Evolutionary conservation across 2,113 vertebrate genomes (phyloP).

Genomic region (Telmatochromis sp.): DNA sequence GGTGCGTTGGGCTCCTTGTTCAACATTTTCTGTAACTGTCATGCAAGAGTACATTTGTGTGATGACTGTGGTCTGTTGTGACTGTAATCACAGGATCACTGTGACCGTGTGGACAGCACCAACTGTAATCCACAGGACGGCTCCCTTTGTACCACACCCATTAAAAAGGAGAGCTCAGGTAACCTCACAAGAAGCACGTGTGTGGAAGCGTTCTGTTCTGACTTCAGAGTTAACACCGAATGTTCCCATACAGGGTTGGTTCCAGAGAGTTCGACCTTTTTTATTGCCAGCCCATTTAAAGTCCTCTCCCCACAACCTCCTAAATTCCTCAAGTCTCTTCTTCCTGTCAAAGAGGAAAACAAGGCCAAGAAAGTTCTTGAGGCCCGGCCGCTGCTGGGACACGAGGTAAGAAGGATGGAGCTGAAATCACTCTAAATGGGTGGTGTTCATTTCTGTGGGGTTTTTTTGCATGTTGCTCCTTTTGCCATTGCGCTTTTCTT

Average conservation of each 20-base stretch:
- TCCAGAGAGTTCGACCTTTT: constrained; percentile 80
- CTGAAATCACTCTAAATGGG: not conserved
- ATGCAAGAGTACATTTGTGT: not conserved
- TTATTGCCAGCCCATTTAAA: constrained; percentile 87
- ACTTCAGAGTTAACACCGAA: not conserved
- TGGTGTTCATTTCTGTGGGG: not conserved
- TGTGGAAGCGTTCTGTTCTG: not conserved
- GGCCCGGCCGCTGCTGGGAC: constrained; percentile 85
- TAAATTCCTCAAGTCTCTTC: constrained; percentile 93
- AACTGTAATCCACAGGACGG: constrained; percentile 79
- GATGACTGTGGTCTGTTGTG: not conserved
- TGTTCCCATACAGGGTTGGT: constrained; percentile 48
- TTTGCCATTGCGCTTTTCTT: not conserved
- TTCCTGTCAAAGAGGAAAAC: constrained; percentile 91
- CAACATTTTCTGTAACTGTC: not conserved
- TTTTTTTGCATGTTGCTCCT: not conserved
- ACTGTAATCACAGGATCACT: constrained; percentile 72
- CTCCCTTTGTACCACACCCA: constrained; percentile 79
- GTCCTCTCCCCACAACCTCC: constrained; percentile 88
- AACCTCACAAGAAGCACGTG: not conserved
- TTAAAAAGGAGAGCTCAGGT: constrained; percentile 79
- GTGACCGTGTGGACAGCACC: constrained; percentile 78
- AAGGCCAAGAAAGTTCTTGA: constrained; percentile 82
- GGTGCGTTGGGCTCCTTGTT: constrained; percentile 11
- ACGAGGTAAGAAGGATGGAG: constrained; percentile 75